These are phyloP conservation scores for Pyrgus malvae DNA, from an alignment of 2,888 invertebrate genomes.

Conservation along the genomic window DNA sequence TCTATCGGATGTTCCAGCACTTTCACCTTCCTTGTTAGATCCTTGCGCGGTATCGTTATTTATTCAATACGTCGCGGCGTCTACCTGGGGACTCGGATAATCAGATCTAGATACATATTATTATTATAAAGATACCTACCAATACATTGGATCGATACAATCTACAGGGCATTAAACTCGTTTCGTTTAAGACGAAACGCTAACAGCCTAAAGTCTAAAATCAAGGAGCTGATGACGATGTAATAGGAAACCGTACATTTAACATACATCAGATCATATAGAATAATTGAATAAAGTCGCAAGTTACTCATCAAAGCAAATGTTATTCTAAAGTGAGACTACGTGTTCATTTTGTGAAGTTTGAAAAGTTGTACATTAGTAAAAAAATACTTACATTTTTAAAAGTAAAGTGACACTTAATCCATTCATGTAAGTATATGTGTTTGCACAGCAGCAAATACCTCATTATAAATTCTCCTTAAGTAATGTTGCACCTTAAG, in stretches of 20 bases:
- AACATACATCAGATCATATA: no score
- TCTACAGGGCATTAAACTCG: slow-evolving; percentile 43
- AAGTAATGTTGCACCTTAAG: slow-evolving; percentile 24
- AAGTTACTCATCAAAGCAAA: no score
- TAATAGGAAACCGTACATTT: no score
- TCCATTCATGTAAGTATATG: neutral
- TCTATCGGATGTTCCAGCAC: slow-evolving; percentile 64
- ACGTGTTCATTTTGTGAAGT: no score
- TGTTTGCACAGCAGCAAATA: neutral
- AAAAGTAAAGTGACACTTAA: no score
- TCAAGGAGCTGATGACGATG: slow-evolving; percentile 6
- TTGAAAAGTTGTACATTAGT: no score
- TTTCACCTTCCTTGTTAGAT: slow-evolving; percentile 69
- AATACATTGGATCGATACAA: slow-evolving; percentile 44
- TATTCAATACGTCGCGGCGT: slow-evolving; percentile 57
- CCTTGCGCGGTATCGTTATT: slow-evolving; percentile 55
- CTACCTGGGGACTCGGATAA: slow-evolving; percentile 56
- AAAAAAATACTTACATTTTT: no score
- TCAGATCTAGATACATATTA: slow-evolving; percentile 67
- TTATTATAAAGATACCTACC: slow-evolving; percentile 53
- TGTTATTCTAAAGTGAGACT: no score
- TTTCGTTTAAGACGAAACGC: slow-evolving; percentile 34
- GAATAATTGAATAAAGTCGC: no score
- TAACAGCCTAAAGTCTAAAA: slow-evolving; percentile 24
- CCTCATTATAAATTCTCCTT: slow-evolving; percentile 20